Evolutionary conservation across 1,140 invertebrate genomes (phyloP).

Genomic region (Philopotamus ludificatus): DNA sequence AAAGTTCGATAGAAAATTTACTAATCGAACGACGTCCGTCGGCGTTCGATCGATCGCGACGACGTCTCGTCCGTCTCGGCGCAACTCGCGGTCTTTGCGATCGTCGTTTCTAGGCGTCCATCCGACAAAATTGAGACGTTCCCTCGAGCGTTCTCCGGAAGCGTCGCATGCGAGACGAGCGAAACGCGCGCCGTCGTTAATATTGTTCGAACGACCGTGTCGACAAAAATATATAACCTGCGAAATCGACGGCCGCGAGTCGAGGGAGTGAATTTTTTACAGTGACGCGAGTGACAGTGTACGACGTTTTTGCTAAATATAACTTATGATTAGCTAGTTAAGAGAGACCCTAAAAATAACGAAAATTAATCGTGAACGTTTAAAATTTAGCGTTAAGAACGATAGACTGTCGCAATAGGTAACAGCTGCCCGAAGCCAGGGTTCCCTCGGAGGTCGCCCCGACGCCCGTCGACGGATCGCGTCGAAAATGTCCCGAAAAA

Average conservation of each 20-base stretch:
- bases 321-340: conserved; percentile 43
- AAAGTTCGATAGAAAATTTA: not conserved
- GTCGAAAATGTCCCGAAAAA: conserved; percentile 3
- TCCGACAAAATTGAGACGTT: no score
- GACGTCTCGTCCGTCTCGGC: no score
- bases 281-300: conserved; percentile 30
- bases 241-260: conserved; percentile 14
- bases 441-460: conserved; percentile 28
- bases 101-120: no score
- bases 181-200: no score
- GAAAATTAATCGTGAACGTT: conserved; percentile 9
- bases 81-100: no score
- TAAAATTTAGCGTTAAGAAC: conserved; percentile 21
- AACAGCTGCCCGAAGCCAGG: conserved; percentile 36
- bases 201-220: no score
- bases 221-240: no score
- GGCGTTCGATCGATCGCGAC: no score
- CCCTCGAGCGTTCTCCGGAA: no score
- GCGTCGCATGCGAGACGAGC: no score
- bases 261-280: conserved; percentile 27
- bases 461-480: conserved; percentile 1
- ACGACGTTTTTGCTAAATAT: conserved; percentile 18
- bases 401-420: conserved; percentile 30
- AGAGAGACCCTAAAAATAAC: conserved; percentile 27
- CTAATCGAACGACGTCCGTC: no score